A percentile compares a stretch with the other conserved stretches of the same genome.
phyloP scores from a whole-genome alignment of 2,113 vertebrate species.

The Pangasianodon hypophthalmus region DNA sequence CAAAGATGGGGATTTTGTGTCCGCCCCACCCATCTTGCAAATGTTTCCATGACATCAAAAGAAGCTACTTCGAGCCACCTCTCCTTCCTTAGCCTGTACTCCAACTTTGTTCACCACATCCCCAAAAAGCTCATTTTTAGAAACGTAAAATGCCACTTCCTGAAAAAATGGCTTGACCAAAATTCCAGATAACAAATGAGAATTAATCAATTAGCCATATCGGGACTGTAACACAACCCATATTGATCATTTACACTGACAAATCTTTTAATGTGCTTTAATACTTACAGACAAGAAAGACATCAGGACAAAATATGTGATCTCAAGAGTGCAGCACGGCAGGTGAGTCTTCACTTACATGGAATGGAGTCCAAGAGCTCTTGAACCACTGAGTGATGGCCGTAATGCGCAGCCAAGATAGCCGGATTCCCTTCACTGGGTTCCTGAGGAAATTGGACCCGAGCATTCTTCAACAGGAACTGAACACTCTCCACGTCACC shows the following conservation, averaged over 20 bases:
- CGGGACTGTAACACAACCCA: background rate
- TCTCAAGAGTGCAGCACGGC: background rate
- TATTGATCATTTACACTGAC: too few relatives aligned
- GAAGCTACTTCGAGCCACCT: background rate
- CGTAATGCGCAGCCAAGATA: constrained; percentile 82
- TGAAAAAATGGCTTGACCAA: background rate
- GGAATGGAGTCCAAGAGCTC: constrained; percentile 84
- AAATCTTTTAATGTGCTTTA: background rate
- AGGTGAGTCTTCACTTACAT: constrained; percentile 67
- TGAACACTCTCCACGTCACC: constrained; percentile 80
- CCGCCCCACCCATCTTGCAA: background rate
- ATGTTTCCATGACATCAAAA: background rate
- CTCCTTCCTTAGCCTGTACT: background rate
- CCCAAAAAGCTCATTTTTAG: background rate
- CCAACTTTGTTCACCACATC: background rate
- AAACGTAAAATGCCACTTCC: background rate
- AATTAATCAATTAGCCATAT: background rate
- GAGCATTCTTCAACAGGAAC: constrained; percentile 81
- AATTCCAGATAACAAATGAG: background rate
- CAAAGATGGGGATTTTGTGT: background rate
- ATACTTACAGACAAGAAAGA: background rate
- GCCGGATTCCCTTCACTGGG: constrained; percentile 82
- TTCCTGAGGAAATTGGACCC: constrained; percentile 75
- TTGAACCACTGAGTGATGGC: constrained; percentile 77
- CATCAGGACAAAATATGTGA: background rate